Evolutionary conservation across 2,888 invertebrate species (phyloP).

Genomic region (Nesidiocoris tenuis): DNA sequence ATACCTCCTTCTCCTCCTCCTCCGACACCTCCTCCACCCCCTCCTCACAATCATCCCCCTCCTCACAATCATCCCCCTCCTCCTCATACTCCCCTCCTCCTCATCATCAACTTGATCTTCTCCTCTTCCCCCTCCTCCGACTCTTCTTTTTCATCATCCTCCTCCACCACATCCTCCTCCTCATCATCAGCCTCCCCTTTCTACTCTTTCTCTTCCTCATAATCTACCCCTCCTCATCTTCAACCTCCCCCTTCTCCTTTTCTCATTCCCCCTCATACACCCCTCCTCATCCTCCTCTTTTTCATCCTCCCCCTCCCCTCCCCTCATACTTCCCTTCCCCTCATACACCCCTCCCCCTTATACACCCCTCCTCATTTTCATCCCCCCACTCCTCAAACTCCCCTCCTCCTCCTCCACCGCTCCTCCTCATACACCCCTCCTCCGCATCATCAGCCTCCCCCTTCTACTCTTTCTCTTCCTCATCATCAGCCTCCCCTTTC

Average conservation of each 20-base stretch:
- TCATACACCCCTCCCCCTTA: not conserved
- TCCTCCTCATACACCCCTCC: not conserved
- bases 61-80: not conserved
- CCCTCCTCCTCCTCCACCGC: not conserved
- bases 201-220: not conserved
- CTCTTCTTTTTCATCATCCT: not conserved
- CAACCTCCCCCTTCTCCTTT: not conserved
- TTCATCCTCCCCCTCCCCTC: not conserved
- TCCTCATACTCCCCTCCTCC: not conserved
- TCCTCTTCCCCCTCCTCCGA: not conserved
- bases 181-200: not conserved
- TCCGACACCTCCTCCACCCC: not conserved
- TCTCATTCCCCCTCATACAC: not conserved
- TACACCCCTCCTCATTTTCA: not conserved
- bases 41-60: not conserved
- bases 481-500: not conserved
- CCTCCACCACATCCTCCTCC: not conserved
- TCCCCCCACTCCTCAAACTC: not conserved
- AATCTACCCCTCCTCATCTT: not conserved
- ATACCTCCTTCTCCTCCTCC: not conserved
- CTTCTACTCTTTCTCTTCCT: not conserved
- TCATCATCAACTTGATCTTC: not conserved
- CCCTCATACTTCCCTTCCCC: not conserved
- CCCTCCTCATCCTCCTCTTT: not conserved
- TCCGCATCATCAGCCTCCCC: not conserved